phyloP scores from a whole-genome alignment of 2,113 vertebrate species.

The Rattus norvegicus region GRCr8 NC_086019.1:54705001-54705500 shows the following conservation, averaged over 20 bases:
- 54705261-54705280: not conserved
- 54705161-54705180: not conserved
- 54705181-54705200: not conserved
- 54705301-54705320: fast-evolving
- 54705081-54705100: not conserved
- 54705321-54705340: too few relatives aligned
- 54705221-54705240: not conserved
- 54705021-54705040: not conserved
- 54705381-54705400: not conserved
- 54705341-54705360: too few relatives aligned
- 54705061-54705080: not conserved
- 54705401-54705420: fast-evolving
- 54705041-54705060: not conserved
- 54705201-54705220: not conserved
- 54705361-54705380: fast-evolving
- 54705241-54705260: too few relatives aligned
- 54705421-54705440: fast-evolving
- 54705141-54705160: not conserved
- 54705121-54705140: fast-evolving
- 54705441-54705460: not conserved
- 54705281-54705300: too few relatives aligned
- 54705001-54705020: too few relatives aligned
- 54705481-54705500: not conserved
- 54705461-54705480: not conserved
- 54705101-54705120: fast-evolving